Evolutionary conservation across 2,888 invertebrate genomes (phyloP), one percentile per base, ranked within the genome.

Genomic region (Melolontha melolontha): DNA sequence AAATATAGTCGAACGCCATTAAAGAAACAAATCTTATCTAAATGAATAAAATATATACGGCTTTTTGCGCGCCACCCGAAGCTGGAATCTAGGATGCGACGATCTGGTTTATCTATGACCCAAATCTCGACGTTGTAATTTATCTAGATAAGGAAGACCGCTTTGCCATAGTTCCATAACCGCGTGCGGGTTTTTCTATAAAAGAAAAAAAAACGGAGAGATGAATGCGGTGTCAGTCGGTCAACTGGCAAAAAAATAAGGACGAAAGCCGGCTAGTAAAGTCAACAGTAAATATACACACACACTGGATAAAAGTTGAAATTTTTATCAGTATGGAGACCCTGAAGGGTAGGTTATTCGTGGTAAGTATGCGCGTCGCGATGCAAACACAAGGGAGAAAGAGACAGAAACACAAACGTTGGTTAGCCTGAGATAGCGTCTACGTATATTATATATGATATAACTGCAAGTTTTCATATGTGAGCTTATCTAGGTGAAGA

Each of bases 391-490:
- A 44, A 29, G 59, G 8, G 55, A 27, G 29, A 29, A 44, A 59
- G 59, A 59, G 44, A 44, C 44, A 59, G 59, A 59, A 59, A 59
- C 40, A 42, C 29, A 40, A 44, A 59, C 40, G 44, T 63, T 40
- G 66, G 69, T 55, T 52, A 71, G 64, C 66, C 66, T 27, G 65
- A 68, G 70, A 69, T 71, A 69, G 49, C 66, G 66, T 57, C 66
- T 55, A 57, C 49, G 66, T 73, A 72, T 67, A 72, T 72, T 67
- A 71, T 71, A 70, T 59, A 59, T 59, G 52, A 66, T 54, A 68
- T 72, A 72, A 75, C 73, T 76, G 74, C 74, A 75, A 75, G 73
- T 75, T 77, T 77, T 77, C 76, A 76, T 76, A 76, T 75, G 70
- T 70, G 71, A 65, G 74, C 73, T 74, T 75, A 75, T 74, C 73